Percentiles rank a stretch among this genome's conserved stretches.
Conservation (phyloP, 2,113 vertebrate species). For the Ptyas mucosa region DNA sequence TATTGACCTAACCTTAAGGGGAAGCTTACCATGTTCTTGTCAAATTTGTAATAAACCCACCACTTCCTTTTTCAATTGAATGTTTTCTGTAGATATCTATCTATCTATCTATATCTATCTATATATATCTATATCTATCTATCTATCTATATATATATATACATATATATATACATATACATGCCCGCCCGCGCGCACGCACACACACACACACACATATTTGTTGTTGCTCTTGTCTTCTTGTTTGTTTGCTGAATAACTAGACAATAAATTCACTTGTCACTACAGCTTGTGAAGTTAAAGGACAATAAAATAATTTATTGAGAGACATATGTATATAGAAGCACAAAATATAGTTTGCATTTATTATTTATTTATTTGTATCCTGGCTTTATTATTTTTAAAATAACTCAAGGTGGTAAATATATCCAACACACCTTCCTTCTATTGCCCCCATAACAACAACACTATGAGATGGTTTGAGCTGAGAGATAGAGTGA, state of each 20-base stretch:
- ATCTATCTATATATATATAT: background rate
- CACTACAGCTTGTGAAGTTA: background rate
- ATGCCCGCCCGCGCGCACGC: no score
- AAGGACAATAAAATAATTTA: background rate
- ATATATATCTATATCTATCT: no score
- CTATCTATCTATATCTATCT: no score
- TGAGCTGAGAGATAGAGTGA: background rate
- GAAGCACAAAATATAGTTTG: background rate
- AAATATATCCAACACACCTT: background rate
- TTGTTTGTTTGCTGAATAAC: slow-evolving; percentile 1
- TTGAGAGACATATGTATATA: background rate
- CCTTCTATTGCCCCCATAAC: background rate
- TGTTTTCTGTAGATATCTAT: no score
- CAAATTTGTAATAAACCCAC: background rate
- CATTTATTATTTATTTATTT: slow-evolving; percentile 7
- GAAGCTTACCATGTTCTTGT: background rate
- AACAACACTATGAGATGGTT: background rate
- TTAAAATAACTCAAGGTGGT: background rate
- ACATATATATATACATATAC: no score
- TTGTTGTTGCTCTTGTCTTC: background rate
- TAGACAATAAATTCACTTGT: background rate
- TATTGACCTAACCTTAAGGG: slow-evolving; percentile 30
- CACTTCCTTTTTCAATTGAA: background rate
- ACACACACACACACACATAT: no score
- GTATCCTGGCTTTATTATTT: background rate